Conservation (phyloP, 2,888 invertebrate species). For the Leucozona laternaria region DNA sequence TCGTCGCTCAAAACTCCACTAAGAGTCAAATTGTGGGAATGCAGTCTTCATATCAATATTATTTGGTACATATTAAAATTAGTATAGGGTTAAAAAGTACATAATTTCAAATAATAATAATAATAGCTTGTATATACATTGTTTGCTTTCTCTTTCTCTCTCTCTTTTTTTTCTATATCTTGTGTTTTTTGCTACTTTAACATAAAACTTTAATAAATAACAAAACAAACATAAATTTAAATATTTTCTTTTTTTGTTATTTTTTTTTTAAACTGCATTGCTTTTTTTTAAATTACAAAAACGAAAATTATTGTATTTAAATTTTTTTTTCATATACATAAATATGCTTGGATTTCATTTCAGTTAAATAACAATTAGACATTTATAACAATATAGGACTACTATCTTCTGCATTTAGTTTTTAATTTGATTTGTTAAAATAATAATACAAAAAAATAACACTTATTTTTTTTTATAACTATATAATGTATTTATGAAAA, state of each 20-base stretch:
- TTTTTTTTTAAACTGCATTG: slow-evolving; percentile 44
- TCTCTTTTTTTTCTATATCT: neutral
- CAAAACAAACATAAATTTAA: neutral
- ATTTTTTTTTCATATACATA: slow-evolving; percentile 26
- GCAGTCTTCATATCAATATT: too few species aligned
- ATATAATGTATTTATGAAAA: slow-evolving; percentile 63
- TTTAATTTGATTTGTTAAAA: slow-evolving; percentile 2
- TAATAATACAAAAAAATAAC: slow-evolving; percentile 38
- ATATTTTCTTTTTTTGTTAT: neutral
- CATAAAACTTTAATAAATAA: neutral
- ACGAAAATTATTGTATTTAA: slow-evolving; percentile 41
- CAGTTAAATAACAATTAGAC: slow-evolving; percentile 58
- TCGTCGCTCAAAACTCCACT: too few species aligned
- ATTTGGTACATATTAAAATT: too few species aligned
- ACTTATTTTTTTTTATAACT: slow-evolving; percentile 36
- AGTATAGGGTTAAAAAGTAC: too few species aligned
- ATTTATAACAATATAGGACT: slow-evolving; percentile 67
- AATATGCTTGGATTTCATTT: slow-evolving; percentile 54
- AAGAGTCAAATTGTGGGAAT: too few species aligned
- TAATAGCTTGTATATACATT: neutral
- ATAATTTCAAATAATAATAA: too few species aligned
- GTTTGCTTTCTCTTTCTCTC: slow-evolving; percentile 1
- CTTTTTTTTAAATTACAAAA: slow-evolving; percentile 42
- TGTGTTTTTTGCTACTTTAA: neutral
- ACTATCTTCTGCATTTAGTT: slow-evolving; percentile 35